Evolutionary conservation across 1,140 invertebrate species (phyloP).

Genomic region (Meloidogyne hapla): DNA sequence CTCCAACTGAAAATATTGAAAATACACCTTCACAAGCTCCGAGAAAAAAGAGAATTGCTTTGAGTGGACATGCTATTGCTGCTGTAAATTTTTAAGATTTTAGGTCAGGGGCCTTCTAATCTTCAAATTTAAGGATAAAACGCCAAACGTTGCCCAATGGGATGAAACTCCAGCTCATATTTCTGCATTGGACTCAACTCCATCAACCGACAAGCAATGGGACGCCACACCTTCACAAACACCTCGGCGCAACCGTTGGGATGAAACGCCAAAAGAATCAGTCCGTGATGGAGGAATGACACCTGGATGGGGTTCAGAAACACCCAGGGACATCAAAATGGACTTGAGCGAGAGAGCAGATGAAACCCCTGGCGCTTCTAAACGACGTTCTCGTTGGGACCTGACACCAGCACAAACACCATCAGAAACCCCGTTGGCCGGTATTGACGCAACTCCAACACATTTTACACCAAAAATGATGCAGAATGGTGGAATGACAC

Average conservation of each 20-base stretch:
- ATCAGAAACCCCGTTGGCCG: slow-evolving; percentile 49
- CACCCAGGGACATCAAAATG: slow-evolving; percentile 83
- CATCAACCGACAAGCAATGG: slow-evolving; percentile 68
- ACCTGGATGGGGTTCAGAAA: slow-evolving; percentile 81
- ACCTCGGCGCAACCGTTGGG: slow-evolving; percentile 91
- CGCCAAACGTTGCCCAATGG: slow-evolving; percentile 81
- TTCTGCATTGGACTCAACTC: slow-evolving; percentile 85
- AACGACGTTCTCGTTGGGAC: slow-evolving; percentile 90
- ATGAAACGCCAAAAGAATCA: slow-evolving; percentile 94
- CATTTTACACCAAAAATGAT: slow-evolving; percentile 49
- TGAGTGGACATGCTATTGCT: slow-evolving; percentile 17
- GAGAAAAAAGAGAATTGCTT: slow-evolving; percentile 20
- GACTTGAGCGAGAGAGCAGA: slow-evolving; percentile 75
- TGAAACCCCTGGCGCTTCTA: slow-evolving; percentile 86
- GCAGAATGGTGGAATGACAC: slow-evolving; percentile 67
- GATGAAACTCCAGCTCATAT: slow-evolving; percentile 91
- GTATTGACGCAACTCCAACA: slow-evolving; percentile 57
- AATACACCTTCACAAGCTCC: slow-evolving; percentile 23
- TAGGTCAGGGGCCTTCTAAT: no score
- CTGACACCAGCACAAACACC: slow-evolving; percentile 77
- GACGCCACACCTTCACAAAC: slow-evolving; percentile 75
- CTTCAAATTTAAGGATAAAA: slow-evolving; percentile 70
- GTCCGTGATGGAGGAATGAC: slow-evolving; percentile 52
- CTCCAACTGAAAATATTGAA: slow-evolving; percentile 29
- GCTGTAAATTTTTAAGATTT: slow-evolving; percentile 15